These are phyloP conservation scores for Delphinapterus leucas DNA, from an alignment of 2,113 vertebrate genomes.

Conservation along the genomic window DNA sequence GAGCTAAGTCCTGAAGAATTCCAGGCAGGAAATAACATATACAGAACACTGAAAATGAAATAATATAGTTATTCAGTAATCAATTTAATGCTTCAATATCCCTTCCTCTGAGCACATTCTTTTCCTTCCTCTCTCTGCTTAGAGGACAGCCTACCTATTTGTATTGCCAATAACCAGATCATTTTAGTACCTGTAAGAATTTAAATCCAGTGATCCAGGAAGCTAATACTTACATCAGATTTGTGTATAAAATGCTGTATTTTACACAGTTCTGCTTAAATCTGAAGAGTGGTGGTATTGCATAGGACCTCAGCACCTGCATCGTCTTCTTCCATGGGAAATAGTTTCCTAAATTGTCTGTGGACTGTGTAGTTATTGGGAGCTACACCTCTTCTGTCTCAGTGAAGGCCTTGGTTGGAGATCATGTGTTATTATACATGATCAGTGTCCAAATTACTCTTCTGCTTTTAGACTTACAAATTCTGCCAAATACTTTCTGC, in stretches of 20 bases:
- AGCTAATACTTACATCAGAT: neutral
- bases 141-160: neutral
- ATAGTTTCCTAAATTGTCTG: neutral
- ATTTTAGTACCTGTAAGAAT: neutral
- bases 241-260: neutral
- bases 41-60: neutral
- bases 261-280: neutral
- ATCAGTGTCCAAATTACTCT: neutral
- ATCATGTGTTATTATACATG: neutral
- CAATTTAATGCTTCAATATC: neutral
- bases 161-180: neutral
- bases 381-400: neutral
- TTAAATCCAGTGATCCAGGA: neutral
- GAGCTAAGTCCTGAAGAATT: neutral
- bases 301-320: rapidly evolving
- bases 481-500: neutral
- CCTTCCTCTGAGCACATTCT: neutral
- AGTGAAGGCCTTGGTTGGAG: neutral
- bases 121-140: neutral
- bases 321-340: neutral
- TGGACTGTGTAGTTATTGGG: neutral
- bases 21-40: neutral
- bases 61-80: neutral
- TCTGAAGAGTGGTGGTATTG: neutral
- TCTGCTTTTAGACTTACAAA: neutral